Evolutionary conservation across 2,113 vertebrate species (phyloP).

Genomic region (Poeciliopsis turrubarensis): DNA sequence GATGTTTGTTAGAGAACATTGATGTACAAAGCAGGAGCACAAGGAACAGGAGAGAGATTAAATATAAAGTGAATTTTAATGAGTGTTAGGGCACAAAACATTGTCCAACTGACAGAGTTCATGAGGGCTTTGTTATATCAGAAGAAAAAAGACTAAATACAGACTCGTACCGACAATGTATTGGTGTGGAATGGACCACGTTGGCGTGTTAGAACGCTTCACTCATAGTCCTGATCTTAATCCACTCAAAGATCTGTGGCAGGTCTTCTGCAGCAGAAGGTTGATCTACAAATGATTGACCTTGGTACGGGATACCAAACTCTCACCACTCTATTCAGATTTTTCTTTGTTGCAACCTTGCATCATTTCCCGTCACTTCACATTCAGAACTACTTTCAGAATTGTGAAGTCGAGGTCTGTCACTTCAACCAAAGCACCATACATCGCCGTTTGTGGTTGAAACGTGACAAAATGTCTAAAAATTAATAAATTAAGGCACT

Average conservation of each 20-base stretch:
- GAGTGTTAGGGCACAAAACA: neutral
- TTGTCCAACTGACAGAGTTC: neutral
- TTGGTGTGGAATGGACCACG: too few species aligned
- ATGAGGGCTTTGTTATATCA: too few species aligned
- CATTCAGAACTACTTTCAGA: neutral
- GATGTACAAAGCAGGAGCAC: too few species aligned
- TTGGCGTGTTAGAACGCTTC: too few species aligned
- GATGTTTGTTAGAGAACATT: neutral
- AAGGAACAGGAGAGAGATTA: too few species aligned
- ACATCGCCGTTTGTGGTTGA: neutral
- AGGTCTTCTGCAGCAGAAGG: neutral
- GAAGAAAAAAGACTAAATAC: too few species aligned
- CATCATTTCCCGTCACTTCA: neutral
- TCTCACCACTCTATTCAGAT: neutral
- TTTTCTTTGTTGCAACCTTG: too few species aligned
- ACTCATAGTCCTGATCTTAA: neutral
- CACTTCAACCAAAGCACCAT: neutral
- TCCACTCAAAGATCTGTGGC: neutral
- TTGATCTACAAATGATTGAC: neutral
- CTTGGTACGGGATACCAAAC: neutral
- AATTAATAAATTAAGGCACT: neutral
- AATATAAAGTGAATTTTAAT: neutral
- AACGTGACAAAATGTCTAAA: neutral
- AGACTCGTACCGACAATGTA: too few species aligned
- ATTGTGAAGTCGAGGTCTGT: neutral